These are phyloP conservation scores for Latrodectus geometricus DNA, from an alignment of 1,140 invertebrate species.

Conservation along the genomic window DNA sequence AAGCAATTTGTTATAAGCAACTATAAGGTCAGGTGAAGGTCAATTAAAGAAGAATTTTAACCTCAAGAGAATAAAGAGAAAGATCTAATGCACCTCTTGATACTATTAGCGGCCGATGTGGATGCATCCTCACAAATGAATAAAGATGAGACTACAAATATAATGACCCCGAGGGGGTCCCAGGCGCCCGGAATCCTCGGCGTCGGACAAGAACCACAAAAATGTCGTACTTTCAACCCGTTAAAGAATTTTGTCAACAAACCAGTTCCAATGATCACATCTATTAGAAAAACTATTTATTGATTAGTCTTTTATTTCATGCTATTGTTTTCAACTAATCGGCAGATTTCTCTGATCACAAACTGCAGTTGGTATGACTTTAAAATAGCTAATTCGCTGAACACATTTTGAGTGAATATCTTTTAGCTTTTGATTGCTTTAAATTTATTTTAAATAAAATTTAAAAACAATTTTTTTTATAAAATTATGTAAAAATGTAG, in stretches of 20 bases:
- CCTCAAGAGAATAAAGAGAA: background rate
- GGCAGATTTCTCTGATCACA: too few relatives aligned
- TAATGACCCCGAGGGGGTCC: slow-evolving; percentile 8
- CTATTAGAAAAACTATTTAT: too few relatives aligned
- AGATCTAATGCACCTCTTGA: background rate
- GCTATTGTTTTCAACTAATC: too few relatives aligned
- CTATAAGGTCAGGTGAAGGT: background rate
- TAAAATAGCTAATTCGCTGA: too few relatives aligned
- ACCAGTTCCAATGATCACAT: slow-evolving; percentile 19
- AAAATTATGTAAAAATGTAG: too few relatives aligned
- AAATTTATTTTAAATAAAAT: too few relatives aligned
- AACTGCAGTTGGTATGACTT: too few relatives aligned
- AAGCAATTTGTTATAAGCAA: background rate
- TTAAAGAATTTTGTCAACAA: slow-evolving; percentile 31
- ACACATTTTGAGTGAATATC: too few relatives aligned
- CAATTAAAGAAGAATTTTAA: background rate
- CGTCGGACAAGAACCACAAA: slow-evolving; percentile 28
- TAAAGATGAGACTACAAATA: slow-evolving; percentile 28
- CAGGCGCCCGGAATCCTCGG: slow-evolving; percentile 30
- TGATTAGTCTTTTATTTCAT: too few relatives aligned
- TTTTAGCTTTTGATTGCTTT: too few relatives aligned
- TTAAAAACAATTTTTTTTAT: too few relatives aligned
- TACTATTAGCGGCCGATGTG: background rate
- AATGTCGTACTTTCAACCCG: slow-evolving; percentile 33
- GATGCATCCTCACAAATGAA: slow-evolving; percentile 6